A percentile compares a stretch with the other conserved stretches of the same genome.
Evolutionary conservation across 2,797 vertebrate species (phyloP).

Genomic region (Acanthornis magna): DNA sequence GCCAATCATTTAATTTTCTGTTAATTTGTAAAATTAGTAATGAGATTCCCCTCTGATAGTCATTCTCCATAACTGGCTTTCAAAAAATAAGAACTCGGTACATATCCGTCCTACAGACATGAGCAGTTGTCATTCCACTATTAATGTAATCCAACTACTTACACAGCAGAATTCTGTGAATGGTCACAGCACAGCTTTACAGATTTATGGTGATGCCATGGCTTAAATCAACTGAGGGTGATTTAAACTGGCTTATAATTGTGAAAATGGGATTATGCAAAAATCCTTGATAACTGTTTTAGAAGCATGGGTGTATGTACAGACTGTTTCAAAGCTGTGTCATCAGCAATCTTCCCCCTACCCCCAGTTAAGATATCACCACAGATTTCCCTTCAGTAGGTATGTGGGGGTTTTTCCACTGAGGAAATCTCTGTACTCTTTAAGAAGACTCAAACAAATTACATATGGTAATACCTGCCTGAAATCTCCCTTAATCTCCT

Average conservation of each 20-base stretch:
- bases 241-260: not conserved
- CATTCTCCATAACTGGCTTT: not conserved
- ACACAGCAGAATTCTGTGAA: not conserved
- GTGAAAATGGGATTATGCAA: not conserved
- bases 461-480: not conserved
- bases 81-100: not conserved
- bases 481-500: not conserved
- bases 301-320: not conserved
- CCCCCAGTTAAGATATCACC: not conserved
- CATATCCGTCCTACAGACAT: not conserved
- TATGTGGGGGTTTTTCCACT: not conserved
- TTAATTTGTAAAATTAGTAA: not conserved
- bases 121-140: not conserved
- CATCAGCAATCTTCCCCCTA: not conserved
- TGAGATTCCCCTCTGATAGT: not conserved
- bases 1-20: not conserved
- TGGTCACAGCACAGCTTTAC: not conserved
- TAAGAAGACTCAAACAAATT: not conserved
- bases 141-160: not conserved
- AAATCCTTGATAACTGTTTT: not conserved
- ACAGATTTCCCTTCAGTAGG: not conserved
- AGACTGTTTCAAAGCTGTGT: not conserved
- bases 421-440: not conserved
- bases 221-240: not conserved
- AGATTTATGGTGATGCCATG: not conserved